Base-by-base conservation (phyloP, 1,140 invertebrate species). In the Hyles euphorbiae region DNA sequence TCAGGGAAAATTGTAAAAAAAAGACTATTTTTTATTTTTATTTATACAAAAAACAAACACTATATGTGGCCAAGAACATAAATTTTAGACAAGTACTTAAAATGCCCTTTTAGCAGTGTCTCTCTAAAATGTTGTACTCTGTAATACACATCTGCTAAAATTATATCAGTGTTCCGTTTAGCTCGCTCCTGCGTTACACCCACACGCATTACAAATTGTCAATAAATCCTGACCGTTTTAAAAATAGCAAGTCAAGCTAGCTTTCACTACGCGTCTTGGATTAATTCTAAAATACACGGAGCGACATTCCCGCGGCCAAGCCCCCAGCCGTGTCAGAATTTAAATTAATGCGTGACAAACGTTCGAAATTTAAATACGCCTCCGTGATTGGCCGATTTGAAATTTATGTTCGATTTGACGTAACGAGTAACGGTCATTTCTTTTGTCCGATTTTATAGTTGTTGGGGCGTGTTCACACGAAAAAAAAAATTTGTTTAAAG, bases 261-360 rank as follows among this genome's bases (percentile, higher is more conserved):
- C 50, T 52, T 52, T 52, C 50, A 34, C 50, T 34, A 52, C 33
- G n/a, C 32, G 32, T 5, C 33, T 7, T 2, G 6, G 50, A 52
- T 52, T 52, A 52, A 34, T 52, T 52, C n/a, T 52, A 52, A 52
- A 52, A 52, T 52, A 52, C 22, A 9, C 50, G 12, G 48, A 8
- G 32, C 10, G 9, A 11, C 50, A 10, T 43, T 54, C 44, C 5
- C n/a, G 40, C 10, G 36, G 52, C 45, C 58, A 33, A 60, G 58
- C 58, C 58, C 58, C 58, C 22, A 33, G 47, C 32, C 58, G 34
- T 53, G 58, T 54, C 51, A 54, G n/a, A 43, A 34, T 44, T 54
- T 22, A 53, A 53, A 54, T 34, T 40, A n/a, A 48, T 46, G 12
- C 33, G 44, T 7, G 45, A 12, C 45, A 50, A 47, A n/a, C 32